Evolutionary conservation across 2,113 vertebrate species (phyloP), one percentile per base, ranked within the genome.

Genomic region (Caretta caretta): DNA sequence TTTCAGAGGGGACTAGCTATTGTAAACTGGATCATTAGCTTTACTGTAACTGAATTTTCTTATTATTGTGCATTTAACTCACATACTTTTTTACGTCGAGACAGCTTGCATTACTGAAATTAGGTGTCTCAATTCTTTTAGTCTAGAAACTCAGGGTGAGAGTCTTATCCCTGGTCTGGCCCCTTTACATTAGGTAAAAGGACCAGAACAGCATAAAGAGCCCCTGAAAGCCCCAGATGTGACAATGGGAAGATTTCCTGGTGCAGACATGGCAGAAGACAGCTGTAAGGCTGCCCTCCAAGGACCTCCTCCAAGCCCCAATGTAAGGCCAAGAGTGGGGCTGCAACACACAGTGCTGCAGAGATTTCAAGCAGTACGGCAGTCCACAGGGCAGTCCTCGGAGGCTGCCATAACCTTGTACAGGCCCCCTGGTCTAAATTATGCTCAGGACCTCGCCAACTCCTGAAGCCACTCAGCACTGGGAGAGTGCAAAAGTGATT

Each of bases 41-140:
- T 91, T 91, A 12, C 78, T 50, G 78, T 82, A 75, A 91, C 82
- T 91, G 53, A 87, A 86, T 91, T 87, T 82, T 46, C 35, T 86
- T 88, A 76, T 88, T 92, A 88, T 80, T 76, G 29, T 76, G 78
- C 53, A 80, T 88, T 90, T 65, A 80, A 81, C 48, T 91, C 78
- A 31, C 80, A 50, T 84, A 9, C 50, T 72, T 76, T 83, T 49
- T 81, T 91, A 65, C 62, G 42, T 82, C 49, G 72, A 86, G 20
- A 14, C n/a, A 29, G 65, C n/a, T 54, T 88, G 76, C 9, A 8
- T 56, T 72, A 14, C 59, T 25, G 22, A 20, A 83, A 69, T 83
- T 80, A 83, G 35, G 12, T 22, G 2, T 49, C 53, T 31, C 16
- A 16, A 38, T n/a, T 84, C 27, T 87, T 80, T 88, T 12, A 56